Evolutionary conservation across 2,113 vertebrate genomes (phyloP), one percentile per base, ranked within the genome.

Genomic region (Gnathonemus echidnorhynchus): DNA sequence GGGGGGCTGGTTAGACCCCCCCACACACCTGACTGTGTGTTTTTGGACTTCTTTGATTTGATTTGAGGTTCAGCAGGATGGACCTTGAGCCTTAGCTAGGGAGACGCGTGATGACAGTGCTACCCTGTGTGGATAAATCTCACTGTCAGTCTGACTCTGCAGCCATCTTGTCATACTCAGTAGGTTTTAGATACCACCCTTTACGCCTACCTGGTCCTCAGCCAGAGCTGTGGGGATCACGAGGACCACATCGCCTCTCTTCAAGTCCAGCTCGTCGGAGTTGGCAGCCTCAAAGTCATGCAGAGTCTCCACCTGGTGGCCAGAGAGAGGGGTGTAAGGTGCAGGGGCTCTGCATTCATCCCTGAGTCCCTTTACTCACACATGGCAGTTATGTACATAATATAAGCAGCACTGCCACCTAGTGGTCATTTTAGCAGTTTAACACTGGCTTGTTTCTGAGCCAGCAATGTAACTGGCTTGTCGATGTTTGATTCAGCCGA

Each of bases 281-380:
- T 98, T 99, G 52, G 98, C 98, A 92, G 98, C 98, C 85, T 99
- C 98, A 0, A 99, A 99, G 91, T 99, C 98, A 4, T 99, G 98
- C 86, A 99, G 92, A 0, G 96, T 96, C 96, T 98, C 97, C 92
- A 97, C 98, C 98, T 99, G 90, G 53, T 94, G 62, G 88, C 87
- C 91, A 80, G 49, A 1, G 91, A 89, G 87, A 6, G 31, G 35
- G 11, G 1, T 58, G 17, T 24, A 62, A 17, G 10, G 50, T 35
- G 15, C 10, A 3, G 53, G 19, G 48, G 2, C 58, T 35, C 87
- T 21, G 70, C n/a, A 62, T 66, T 48, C 70, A 39, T 35, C 70
- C 70, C 35, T 7, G 31, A 35, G 27, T 35, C 3, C 5, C 27
- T 77, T 77, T 15, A 39, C 70, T 39, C 31, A 66, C 62, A 66